These are phyloP conservation scores for Fulica atra DNA, from an alignment of 2,113 vertebrate genomes.

Conservation along the genomic window DNA sequence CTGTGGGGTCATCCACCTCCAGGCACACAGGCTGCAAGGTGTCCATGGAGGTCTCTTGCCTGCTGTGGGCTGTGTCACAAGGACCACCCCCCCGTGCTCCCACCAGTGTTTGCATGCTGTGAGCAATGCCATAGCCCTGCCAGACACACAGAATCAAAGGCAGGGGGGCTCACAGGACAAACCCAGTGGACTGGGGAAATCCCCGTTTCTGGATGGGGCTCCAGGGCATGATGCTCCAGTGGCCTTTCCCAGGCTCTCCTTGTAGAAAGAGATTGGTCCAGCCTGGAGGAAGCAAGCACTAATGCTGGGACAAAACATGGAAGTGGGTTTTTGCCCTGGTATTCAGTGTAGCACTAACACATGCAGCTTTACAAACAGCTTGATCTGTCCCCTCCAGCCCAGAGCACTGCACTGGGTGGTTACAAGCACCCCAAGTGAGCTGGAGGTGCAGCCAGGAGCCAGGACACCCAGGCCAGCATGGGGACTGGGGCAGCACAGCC, in stretches of 20 bases:
- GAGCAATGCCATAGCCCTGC: not conserved
- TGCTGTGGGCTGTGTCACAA: accelerated
- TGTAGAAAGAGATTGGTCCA: not conserved
- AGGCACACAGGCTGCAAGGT: accelerated
- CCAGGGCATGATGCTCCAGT: not conserved
- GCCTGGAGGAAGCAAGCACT: accelerated
- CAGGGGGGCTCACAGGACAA: not conserved
- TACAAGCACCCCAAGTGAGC: not conserved
- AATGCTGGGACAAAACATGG: not conserved
- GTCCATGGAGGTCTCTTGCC: not conserved
- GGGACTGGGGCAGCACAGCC: not conserved
- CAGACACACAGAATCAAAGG: not conserved
- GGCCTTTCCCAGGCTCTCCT: not conserved
- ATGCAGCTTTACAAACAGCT: not conserved
- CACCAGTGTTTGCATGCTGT: not conserved
- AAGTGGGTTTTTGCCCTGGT: not conserved
- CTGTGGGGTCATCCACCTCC: not conserved
- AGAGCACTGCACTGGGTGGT: not conserved
- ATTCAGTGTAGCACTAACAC: not conserved
- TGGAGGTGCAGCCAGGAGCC: not conserved
- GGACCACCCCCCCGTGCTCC: not conserved
- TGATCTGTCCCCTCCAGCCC: not conserved
- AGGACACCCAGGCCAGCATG: not conserved
- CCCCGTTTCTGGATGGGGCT: not conserved
- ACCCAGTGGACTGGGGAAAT: not conserved